These are phyloP conservation scores for Euphydryas editha DNA, from an alignment of 2,888 invertebrate species.

Conservation along the genomic window DNA sequence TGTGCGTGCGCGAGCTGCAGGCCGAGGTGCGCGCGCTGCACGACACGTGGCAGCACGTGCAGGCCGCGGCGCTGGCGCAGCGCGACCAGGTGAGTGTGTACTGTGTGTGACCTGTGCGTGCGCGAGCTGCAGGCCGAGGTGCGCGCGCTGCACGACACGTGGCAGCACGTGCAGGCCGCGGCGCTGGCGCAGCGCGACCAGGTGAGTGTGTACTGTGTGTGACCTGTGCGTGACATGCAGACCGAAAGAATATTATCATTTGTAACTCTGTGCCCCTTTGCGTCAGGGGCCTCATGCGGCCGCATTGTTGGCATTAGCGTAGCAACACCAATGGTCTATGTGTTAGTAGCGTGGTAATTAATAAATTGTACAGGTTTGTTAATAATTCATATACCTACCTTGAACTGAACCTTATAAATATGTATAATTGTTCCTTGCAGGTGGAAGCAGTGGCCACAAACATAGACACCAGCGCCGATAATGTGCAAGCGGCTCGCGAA, in stretches of 20 bases:
- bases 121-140: slow-evolving; percentile 86
- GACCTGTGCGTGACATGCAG: too few species aligned
- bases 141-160: slow-evolving; percentile 86
- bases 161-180: slow-evolving; percentile 83
- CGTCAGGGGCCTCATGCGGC: too few species aligned
- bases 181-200: slow-evolving; percentile 54
- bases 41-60: too few species aligned
- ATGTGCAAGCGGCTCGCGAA: slow-evolving; percentile 54
- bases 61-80: too few species aligned
- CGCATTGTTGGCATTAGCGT: too few species aligned
- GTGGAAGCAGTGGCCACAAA: slow-evolving; percentile 41
- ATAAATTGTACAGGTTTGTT: neutral
- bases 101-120: slow-evolving; percentile 49
- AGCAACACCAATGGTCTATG: too few species aligned
- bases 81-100: too few species aligned
- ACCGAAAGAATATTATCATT: too few species aligned
- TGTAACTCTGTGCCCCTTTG: too few species aligned
- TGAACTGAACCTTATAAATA: too few species aligned
- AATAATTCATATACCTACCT: neutral
- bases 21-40: too few species aligned
- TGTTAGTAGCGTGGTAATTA: too few species aligned
- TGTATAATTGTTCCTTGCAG: slow-evolving; percentile 28
- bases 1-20: slow-evolving; percentile 60
- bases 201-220: neutral
- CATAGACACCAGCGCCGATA: slow-evolving; percentile 51